Base-by-base conservation (phyloP, 2,888 invertebrate genomes). In the Omphaloscelis lunosa region DNA sequence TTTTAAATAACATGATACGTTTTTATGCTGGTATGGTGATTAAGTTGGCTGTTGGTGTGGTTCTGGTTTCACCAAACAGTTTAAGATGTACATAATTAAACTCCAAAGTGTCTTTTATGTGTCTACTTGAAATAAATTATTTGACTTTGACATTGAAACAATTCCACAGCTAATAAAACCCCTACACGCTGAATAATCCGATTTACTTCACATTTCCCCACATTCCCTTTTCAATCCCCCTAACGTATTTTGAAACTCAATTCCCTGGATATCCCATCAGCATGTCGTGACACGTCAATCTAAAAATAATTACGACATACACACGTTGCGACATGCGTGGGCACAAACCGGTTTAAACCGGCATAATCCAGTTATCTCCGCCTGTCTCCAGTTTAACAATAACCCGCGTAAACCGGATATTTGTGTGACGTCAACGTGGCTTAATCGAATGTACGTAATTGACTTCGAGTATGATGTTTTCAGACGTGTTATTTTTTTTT, bases 361-460 rank as follows among this genome's bases (percentile, higher is more conserved):
- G 58, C 34, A 45, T 86, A 83, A 84, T 84, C 79, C 53, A n/a
- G 83, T 86, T 84, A 83, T 72, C 58, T 75, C 86, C 84, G 56
- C 61, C 62, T 62, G 76, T 79, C 76, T 75, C 73, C 69, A 45
- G 80, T 77, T 63, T 68, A 77, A 67, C 67, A 83, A 79, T 75
- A 83, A 77, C 83, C 72, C 66, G 61, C 15, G 62, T 79, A 74
- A 86, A 74, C 80, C 67, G 74, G 86, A 72, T 82, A 81, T 72
- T n/a, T 61, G 5, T 45, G 34, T 56, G 78, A 83, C 59, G 41
- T 48, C 23, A 51, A 15, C 3, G 29, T 74, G 56, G 58, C 58
- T 71, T 68, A 27, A 79, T 70, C 8, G 53, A 68, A 82, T 77
- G 53, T 34, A 15, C n/a, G 29, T 69, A 62, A 61, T 56, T 23